A percentile compares a stretch with the other conserved stretches of the same genome.
Evolutionary conservation across 2,888 invertebrate species (phyloP).

Genomic region (Meteorus colon): DNA sequence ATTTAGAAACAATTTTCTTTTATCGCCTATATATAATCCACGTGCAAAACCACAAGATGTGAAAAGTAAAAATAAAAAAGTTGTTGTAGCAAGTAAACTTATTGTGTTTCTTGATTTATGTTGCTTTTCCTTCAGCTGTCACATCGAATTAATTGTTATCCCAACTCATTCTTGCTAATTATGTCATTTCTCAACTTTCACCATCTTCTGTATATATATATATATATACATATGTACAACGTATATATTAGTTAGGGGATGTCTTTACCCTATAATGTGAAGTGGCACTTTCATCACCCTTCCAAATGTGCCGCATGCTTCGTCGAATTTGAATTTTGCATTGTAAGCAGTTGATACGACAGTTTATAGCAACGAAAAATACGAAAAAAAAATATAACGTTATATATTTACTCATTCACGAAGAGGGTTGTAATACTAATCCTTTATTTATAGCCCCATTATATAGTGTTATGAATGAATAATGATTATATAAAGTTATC

Average conservation of each 20-base stretch:
- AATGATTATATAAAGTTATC: neutral
- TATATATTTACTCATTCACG: neutral
- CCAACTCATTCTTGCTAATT: conserved; percentile 53
- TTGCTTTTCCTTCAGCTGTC: neutral
- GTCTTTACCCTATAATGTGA: conserved; percentile 21
- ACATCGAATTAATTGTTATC: conserved; percentile 53
- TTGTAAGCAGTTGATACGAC: neutral
- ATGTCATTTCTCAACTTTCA: conserved; percentile 38
- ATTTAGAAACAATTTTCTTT: conserved; percentile 2
- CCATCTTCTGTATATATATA: conserved; percentile 13
- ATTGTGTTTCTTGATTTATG: neutral
- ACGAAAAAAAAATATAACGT: neutral
- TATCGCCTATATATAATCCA: neutral
- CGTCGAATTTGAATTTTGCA: conserved; percentile 31
- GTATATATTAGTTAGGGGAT: conserved; percentile 12
- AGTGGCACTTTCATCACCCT: conserved; percentile 16
- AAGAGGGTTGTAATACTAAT: conserved; percentile 1
- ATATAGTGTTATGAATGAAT: neutral
- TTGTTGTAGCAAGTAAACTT: neutral
- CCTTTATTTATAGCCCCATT: neutral
- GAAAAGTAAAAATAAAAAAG: neutral
- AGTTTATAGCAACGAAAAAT: neutral
- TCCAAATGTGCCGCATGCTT: conserved; percentile 10
- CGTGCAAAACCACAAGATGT: neutral
- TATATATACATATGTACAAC: neutral